Evolutionary conservation across 2,113 vertebrate species (phyloP), one percentile per base, ranked within the genome.

Genomic region (Chaetodon trifascialis): DNA sequence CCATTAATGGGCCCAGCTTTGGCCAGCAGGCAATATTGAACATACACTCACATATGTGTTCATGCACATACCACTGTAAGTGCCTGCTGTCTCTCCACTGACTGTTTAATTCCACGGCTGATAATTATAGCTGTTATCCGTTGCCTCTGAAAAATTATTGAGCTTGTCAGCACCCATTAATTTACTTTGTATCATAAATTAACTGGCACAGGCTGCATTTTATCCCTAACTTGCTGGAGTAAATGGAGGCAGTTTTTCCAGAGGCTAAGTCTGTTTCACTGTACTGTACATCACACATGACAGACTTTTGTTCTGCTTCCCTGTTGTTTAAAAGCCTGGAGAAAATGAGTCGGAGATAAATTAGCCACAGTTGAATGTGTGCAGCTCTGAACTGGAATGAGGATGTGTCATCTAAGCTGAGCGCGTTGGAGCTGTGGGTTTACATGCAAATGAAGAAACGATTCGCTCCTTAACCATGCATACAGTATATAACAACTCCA

Each of bases 121-220:
- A 91, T 93, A 87, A 93, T 93, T 91, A 83, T 80, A 88, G 88
- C 21, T 75, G 82, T 92, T 91, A 87, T 91, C 89, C 88, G 88
- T 82, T 84, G 81, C 72, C 56, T 88, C 67, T 77, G 84, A 87
- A 90, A 91, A 86, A 86, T 88, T 62, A 87, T 89, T 71, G 75
- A 85, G 88, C 87, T 84, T 91, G 90, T 90, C 93, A 91, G 83
- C 80, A 77, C 54, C 84, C 85, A 90, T 91, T 94, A 88, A 91
- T 91, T 90, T 85, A 54, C 79, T 77, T 77, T 79, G 68, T 73
- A 75, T 89, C 84, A 84, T 91, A 91, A 90, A 91, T 89, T 49
- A 93, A 91, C 80, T 59, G 79, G 83, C 55, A 30, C 74, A 0
- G 58, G 68, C 86, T 80, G 64, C 30, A 55, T 90, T 89, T 90